A percentile compares a stretch with the other conserved stretches of the same genome.
phyloP scores from a whole-genome alignment of 2,888 invertebrate genomes.

The Zootermopsis nevadensis region DNA sequence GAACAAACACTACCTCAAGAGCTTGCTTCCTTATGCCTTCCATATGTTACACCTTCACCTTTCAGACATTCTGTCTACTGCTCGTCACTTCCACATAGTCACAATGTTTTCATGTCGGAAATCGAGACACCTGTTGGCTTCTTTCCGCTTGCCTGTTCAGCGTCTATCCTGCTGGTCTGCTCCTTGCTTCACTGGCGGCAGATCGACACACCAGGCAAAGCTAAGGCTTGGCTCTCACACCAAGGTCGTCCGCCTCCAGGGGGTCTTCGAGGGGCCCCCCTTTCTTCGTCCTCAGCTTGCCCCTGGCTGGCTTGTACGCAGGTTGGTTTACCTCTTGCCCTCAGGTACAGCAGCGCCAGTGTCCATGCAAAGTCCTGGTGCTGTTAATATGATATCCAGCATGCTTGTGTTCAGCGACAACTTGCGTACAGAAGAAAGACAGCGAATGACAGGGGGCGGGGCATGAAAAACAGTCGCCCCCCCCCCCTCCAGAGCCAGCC shows the following conservation, averaged over 20 bases:
- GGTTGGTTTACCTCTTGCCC: slow-evolving; percentile 1
- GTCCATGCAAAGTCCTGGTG: background rate
- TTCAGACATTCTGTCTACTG: background rate
- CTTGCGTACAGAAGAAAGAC: no score
- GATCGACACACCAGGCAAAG: background rate
- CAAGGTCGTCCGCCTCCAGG: slow-evolving; percentile 17
- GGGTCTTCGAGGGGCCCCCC: slow-evolving; percentile 11
- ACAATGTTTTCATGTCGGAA: background rate
- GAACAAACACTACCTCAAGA: no score
- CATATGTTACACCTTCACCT: no score
- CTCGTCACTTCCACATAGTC: background rate
- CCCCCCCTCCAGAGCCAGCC: no score
- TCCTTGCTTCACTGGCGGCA: background rate
- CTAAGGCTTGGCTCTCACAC: slow-evolving; percentile 10
- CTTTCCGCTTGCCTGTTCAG: background rate
- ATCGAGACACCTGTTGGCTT: background rate
- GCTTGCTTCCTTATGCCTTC: no score
- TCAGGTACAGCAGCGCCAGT: background rate
- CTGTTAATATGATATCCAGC: background rate
- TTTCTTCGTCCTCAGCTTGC: background rate
- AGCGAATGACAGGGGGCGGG: no score
- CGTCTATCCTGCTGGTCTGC: background rate
- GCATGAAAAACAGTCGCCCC: no score
- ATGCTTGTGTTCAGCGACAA: no score
- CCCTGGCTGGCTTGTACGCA: background rate